Evolutionary conservation across 2,113 vertebrate genomes (phyloP).

Genomic region (Chlamydotis undulata): DNA sequence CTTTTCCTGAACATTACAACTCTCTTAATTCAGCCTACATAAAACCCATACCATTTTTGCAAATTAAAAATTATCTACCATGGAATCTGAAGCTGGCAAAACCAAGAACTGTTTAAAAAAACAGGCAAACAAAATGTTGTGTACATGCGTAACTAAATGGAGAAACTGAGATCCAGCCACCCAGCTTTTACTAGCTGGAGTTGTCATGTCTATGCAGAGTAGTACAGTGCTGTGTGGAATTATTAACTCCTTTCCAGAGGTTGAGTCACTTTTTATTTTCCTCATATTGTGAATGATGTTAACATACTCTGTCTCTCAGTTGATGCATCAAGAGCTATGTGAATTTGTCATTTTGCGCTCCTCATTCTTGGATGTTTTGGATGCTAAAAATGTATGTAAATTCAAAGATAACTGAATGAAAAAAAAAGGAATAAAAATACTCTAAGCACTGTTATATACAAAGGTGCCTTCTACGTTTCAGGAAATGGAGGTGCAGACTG

Average conservation of each 20-base stretch:
- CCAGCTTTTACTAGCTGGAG: neutral
- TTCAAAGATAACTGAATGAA: neutral
- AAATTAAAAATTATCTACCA: neutral
- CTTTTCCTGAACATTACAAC: neutral
- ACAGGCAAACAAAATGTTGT: neutral
- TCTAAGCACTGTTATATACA: neutral
- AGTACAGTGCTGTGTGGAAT: neutral
- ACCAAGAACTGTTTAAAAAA: neutral
- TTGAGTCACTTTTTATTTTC: neutral
- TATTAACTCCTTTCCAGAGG: neutral
- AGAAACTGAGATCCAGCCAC: neutral
- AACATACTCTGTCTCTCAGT: neutral
- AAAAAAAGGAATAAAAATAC: neutral
- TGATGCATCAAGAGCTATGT: neutral
- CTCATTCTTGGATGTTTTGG: neutral
- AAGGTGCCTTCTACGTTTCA: neutral
- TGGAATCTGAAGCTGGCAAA: neutral
- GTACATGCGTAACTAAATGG: neutral
- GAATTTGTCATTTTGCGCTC: neutral
- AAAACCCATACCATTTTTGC: neutral
- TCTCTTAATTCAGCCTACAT: neutral
- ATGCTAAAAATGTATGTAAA: neutral
- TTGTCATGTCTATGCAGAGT: neutral
- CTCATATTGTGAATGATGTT: fast-evolving
- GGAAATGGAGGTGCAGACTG: neutral